Evolutionary conservation across 2,888 invertebrate genomes (phyloP), one percentile per base, ranked within the genome.

Genomic region (Platycheirus albimanus): DNA sequence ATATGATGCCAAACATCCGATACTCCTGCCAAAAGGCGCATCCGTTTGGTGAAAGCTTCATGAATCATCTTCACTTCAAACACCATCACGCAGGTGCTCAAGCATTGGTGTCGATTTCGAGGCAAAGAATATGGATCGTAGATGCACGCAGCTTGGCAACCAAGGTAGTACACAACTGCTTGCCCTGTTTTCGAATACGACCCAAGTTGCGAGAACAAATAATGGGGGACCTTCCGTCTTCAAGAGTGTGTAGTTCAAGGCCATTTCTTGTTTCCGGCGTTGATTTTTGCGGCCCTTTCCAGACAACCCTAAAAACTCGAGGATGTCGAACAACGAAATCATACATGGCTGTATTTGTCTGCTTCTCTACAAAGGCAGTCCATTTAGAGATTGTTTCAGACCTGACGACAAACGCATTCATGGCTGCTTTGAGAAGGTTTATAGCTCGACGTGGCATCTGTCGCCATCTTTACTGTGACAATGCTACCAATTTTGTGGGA

Each of bases 1-100:
- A 6, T 85, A 77, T 38, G 83, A 86, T 15, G 72, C 85, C 49
- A 86, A 85, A 61, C 86, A 87, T 84, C 87, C 86, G 5, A 85
- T 86, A 5, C 49, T 88, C 11, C 45, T 88, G 20, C 87, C 87
- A 11, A 81, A n/a, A 86, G 63, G 47, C 77, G n/a, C 70, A 84
- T 51, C 54, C 58, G 51, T 52, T 54, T 69, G 30, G 74, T 61
- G 10, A 43, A 28, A 30, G 49, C 17, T 74, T 54, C 56, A 38
- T 77, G 41, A 19, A 13, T 11, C 19, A 51, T 33, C 36, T 61
- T 15, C 76, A 83, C 51, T 24, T 3, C 5, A 63, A 71, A 56
- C 33, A 61, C 19, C 54, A 45, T 36, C 85, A 77, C 19, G 77
- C 63, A 2, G 80, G 74, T n/a, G 41, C 69, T 56, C 75, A 85